Evolutionary conservation across 30 jellyfish, hydroid and myxozoan genomes (phyloP), one percentile per base, ranked within the genome.

Genomic region (Turritopsis dohrnii): DNA sequence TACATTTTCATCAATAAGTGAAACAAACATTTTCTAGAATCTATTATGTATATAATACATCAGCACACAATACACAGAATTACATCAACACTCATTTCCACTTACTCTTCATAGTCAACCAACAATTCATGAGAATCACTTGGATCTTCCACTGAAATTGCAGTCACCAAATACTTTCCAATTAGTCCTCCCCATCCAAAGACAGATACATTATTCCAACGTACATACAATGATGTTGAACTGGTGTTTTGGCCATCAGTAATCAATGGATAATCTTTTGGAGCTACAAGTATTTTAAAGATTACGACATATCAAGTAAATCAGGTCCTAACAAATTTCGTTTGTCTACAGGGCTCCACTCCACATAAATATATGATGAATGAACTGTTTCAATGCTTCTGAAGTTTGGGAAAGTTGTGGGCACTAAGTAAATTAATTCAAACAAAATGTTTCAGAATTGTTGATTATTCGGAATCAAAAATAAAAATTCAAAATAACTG

Each of bases 141-240:
- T 69, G 77, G 77, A 69, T 69, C 8, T 23, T 69, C 77, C 28
- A 69, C 77, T n/a, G 77, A 1, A 7, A n/a, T 17, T 23, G 30
- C 30, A 69, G 77, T 69, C 77, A 69, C 28, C 77, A 8, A 9
- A 69, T 7, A 69, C 9, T 19, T 1, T 27, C 77, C 77, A 7
- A 19, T 21, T 7, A 69, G 31, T 69, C 77, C 77, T n/a, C 31
- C 77, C 77, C 77, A 69, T 19, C 30, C 77, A n/a, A 7, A n/a
- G 8, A n/a, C 16, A 16, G 28, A 69, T 69, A 69, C 19, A 27
- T 69, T 27, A 69, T 69, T 69, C 77, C 77, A 69, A n/a, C 30
- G 31, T n/a, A 69, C 30, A 27, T 69, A 69, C 31, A 69, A n/a
- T 27, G 77, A 69, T 9, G 77, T 69, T 16, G 77, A 69, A 69